phyloP scores from a whole-genome alignment of 2,797 vertebrate species.

The Tokudaia tokunoshimensis region DNA sequence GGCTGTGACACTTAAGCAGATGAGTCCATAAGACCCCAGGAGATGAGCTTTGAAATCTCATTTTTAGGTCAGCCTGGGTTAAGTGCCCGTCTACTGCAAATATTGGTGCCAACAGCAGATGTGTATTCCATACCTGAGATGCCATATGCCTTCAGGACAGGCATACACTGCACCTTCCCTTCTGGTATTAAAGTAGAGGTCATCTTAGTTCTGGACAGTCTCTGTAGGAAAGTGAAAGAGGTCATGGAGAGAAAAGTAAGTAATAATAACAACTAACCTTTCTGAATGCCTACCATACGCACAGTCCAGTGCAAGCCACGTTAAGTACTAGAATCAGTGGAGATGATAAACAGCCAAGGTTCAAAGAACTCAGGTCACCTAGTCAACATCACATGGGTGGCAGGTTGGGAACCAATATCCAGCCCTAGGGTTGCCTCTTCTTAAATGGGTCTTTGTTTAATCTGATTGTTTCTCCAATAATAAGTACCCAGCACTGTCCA shows the following conservation, averaged over 20 bases:
- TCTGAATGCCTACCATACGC: not conserved
- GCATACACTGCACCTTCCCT: not conserved
- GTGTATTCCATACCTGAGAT: not conserved
- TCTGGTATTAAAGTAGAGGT: not conserved
- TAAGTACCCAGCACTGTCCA: accelerated
- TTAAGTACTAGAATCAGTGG: not conserved
- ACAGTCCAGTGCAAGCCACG: not conserved
- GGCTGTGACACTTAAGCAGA: not conserved
- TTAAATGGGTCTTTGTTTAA: not conserved
- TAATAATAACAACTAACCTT: not conserved
- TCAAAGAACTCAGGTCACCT: conserved; percentile 21
- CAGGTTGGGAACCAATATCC: not conserved
- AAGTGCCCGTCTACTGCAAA: conserved; percentile 39
- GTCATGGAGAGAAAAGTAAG: not conserved
- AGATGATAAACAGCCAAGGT: not conserved
- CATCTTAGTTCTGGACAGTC: not conserved
- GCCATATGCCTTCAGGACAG: not conserved
- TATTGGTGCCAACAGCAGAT: conserved; percentile 30
- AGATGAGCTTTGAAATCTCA: conserved; percentile 48
- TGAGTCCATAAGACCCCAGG: conserved; percentile 30
- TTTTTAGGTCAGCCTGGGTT: not conserved
- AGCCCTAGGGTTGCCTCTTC: not conserved
- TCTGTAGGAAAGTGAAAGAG: conserved; percentile 21
- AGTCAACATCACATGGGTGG: not conserved
- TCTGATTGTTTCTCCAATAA: not conserved